Conservation (phyloP, 2,797 vertebrate species). For the Cynopterus sphinx region DNA sequence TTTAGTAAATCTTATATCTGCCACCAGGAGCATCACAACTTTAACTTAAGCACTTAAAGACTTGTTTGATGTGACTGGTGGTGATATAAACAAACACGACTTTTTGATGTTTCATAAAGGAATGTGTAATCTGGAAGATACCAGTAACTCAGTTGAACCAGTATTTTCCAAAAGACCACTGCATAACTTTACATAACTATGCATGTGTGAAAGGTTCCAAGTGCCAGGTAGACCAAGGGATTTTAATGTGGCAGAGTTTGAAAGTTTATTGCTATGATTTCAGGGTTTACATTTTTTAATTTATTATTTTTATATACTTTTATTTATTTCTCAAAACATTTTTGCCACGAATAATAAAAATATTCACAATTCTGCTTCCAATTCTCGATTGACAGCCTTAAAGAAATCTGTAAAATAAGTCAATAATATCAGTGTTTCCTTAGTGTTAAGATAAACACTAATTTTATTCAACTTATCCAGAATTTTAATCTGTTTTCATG, state of each 20-base stretch:
- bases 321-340: neutral
- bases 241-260: neutral
- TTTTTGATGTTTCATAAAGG: neutral
- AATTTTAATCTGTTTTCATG: neutral
- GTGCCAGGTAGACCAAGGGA: neutral
- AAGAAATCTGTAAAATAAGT: conserved; percentile 1
- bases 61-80: neutral
- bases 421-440: neutral
- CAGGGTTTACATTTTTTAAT: neutral
- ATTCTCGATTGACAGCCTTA: neutral
- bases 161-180: neutral
- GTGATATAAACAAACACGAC: neutral
- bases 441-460: neutral
- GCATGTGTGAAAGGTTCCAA: neutral
- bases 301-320: neutral
- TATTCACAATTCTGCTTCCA: neutral
- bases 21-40: neutral
- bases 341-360: neutral
- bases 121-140: neutral
- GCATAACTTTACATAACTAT: neutral
- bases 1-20: conserved; percentile 15
- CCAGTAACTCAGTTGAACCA: neutral
- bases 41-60: neutral
- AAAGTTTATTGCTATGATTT: neutral
- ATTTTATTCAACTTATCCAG: neutral